Percentiles rank a stretch among this genome's conserved stretches.
Conservation (phyloP, 1,140 invertebrate species). For the Augochlora pura region DNA sequence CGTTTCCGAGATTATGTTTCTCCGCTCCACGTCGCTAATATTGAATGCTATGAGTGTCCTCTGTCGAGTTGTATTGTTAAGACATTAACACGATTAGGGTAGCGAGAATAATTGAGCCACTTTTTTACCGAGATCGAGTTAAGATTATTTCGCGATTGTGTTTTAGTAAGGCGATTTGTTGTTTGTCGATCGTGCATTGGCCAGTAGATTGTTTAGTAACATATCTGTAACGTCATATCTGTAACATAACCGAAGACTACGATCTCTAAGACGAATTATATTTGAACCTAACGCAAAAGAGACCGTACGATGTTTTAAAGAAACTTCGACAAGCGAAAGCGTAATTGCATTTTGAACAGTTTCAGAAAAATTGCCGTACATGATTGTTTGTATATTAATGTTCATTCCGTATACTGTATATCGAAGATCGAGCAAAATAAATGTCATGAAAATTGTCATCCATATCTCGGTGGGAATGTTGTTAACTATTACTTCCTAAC, state of each 20-base stretch:
- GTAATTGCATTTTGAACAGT: not conserved
- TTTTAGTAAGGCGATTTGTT: not conserved
- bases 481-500: not conserved
- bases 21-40: not conserved
- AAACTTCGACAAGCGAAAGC: not conserved
- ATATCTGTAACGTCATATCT: conserved; percentile 9
- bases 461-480: not conserved
- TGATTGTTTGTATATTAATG: not conserved
- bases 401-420: conserved; percentile 26
- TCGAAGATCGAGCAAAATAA: conserved; percentile 4
- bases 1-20: not conserved
- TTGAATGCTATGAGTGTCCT: not conserved
- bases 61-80: not conserved
- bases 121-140: not conserved
- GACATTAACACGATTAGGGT: not conserved
- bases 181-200: not conserved
- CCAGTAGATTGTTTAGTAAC: not conserved
- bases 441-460: conserved; percentile 17
- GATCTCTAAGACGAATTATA: not conserved
- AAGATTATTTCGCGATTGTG: not conserved
- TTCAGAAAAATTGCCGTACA: not conserved
- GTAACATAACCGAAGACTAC: not conserved
- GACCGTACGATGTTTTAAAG: not conserved
- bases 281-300: not conserved
- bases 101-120: not conserved